These are phyloP conservation scores for Baryphthengus martii DNA, from an alignment of 2,113 vertebrate species.

Conservation along the genomic window DNA sequence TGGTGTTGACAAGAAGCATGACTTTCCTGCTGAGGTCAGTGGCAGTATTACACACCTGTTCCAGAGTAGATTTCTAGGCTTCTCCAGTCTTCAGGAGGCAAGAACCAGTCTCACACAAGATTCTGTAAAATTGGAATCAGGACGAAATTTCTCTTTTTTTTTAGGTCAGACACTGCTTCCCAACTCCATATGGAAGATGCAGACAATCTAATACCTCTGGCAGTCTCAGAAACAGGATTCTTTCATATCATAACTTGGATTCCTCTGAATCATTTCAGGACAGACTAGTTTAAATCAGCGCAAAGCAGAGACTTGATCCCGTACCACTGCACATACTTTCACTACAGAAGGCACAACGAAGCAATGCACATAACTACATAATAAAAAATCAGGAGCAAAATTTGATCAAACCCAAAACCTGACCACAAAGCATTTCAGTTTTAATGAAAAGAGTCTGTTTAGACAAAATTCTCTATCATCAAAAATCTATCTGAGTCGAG, in stretches of 20 bases:
- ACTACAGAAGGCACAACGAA: background rate
- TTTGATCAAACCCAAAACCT: background rate
- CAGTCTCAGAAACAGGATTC: background rate
- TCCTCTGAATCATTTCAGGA: background rate
- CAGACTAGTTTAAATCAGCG: background rate
- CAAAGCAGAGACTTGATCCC: background rate
- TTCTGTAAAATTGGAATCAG: background rate
- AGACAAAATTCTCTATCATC: background rate
- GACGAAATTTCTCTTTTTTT: background rate
- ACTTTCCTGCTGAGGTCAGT: background rate
- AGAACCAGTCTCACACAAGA: background rate
- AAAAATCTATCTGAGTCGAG: background rate
- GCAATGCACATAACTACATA: background rate
- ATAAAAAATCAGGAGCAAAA: background rate
- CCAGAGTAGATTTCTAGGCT: background rate
- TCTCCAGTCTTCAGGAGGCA: background rate
- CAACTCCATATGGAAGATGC: background rate
- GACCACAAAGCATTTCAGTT: background rate
- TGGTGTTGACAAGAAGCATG: background rate
- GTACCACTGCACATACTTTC: background rate
- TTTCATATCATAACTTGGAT: background rate
- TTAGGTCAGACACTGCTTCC: background rate
- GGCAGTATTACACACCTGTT: background rate
- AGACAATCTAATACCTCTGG: background rate
- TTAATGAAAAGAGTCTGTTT: conserved; percentile 23